Conservation (phyloP, 2,113 vertebrate species). For the Callipepla squamata region DNA sequence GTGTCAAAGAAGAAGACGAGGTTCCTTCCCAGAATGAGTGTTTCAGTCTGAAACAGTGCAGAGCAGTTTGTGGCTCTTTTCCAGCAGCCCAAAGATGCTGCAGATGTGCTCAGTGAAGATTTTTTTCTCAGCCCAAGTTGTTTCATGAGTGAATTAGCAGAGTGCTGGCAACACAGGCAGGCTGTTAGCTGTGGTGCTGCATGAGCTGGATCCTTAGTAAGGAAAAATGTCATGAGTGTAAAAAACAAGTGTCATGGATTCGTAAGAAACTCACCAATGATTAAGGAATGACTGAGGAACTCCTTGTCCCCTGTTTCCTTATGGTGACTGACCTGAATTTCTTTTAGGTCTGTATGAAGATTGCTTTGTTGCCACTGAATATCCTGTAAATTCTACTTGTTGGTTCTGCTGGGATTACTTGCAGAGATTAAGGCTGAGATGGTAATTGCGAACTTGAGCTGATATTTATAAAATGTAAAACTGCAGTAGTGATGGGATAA, state of each 20-base stretch:
- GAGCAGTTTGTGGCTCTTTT: not conserved
- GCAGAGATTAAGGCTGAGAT: not conserved
- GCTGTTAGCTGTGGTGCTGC: not conserved
- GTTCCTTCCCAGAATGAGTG: not conserved
- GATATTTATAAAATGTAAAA: not conserved
- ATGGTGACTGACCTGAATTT: not conserved
- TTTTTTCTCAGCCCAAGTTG: not conserved
- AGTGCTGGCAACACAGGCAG: not conserved
- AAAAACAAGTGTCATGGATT: not conserved
- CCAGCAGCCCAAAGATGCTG: not conserved
- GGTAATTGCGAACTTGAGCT: not conserved
- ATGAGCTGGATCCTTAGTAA: not conserved
- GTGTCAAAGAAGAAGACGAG: not conserved
- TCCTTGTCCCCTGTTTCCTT: not conserved
- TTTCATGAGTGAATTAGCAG: not conserved
- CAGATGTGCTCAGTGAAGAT: not conserved
- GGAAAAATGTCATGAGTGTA: not conserved
- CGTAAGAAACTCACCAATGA: not conserved
- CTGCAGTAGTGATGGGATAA: not conserved
- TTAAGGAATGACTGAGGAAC: not conserved
- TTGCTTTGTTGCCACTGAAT: not conserved
- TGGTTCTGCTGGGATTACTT: not conserved
- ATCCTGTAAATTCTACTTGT: not conserved
- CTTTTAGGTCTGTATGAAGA: not conserved
- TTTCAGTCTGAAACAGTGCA: not conserved